A percentile compares a stretch with the other conserved stretches of the same genome.
phyloP scores from a whole-genome alignment of 2,888 invertebrate genomes.

The Athalia cordata region DNA sequence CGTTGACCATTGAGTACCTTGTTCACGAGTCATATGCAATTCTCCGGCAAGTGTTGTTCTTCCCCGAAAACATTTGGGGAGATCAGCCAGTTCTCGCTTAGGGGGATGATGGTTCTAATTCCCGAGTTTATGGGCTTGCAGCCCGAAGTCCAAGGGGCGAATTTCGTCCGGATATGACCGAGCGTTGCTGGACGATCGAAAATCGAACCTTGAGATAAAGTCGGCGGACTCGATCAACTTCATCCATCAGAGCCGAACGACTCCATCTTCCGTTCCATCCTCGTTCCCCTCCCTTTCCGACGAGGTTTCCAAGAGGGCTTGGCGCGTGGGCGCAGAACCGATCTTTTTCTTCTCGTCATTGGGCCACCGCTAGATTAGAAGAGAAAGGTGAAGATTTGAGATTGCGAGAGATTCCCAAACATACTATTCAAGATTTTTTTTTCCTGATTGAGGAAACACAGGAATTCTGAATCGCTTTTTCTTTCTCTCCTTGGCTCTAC shows the following conservation, averaged over 20 bases:
- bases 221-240: constrained; percentile 27
- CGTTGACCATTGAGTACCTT: too few species aligned
- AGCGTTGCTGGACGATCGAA: not conserved
- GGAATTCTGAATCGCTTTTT: not conserved
- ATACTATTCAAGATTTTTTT: not conserved
- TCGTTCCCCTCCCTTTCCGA: constrained; percentile 6
- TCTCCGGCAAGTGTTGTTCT: too few species aligned
- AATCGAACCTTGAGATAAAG: constrained; percentile 17
- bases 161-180: not conserved
- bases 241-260: constrained; percentile 20
- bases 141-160: not conserved
- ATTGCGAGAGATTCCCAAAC: not conserved
- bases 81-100: too few species aligned
- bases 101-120: not conserved
- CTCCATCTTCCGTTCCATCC: not conserved
- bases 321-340: constrained; percentile 1
- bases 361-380: constrained; percentile 22
- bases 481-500: too few species aligned
- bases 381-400: not conserved
- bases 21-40: too few species aligned
- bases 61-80: too few species aligned
- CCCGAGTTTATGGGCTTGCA: not conserved
- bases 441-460: not conserved
- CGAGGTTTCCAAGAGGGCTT: constrained; percentile 3
- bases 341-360: not conserved